Conservation (phyloP, 2,113 vertebrate species). For the Lagopus leucura region DNA sequence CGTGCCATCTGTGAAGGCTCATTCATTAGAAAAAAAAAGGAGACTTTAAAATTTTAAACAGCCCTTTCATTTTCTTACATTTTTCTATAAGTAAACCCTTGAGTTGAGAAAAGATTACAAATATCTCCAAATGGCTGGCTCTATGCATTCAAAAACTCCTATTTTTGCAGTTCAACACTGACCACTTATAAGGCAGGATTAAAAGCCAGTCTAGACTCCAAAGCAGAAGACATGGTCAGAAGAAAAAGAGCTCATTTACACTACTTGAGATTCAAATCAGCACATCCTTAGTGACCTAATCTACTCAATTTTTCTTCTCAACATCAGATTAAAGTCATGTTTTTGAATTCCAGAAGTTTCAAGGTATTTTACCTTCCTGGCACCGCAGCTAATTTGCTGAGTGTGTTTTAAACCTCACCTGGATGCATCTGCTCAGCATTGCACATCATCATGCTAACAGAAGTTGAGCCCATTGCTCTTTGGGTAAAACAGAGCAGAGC, state of each 20-base stretch:
- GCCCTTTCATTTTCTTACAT: background rate
- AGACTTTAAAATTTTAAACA: background rate
- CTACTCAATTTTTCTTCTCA: background rate
- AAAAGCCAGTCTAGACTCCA: background rate
- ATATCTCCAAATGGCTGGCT: background rate
- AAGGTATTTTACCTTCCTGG: background rate
- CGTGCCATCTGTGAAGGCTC: background rate
- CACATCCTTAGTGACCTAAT: background rate
- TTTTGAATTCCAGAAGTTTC: background rate
- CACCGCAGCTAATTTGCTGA: background rate
- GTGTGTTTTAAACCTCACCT: background rate
- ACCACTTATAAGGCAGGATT: background rate
- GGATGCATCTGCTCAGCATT: background rate
- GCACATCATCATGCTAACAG: background rate
- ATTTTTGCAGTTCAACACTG: background rate
- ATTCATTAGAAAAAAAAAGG: background rate
- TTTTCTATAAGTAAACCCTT: background rate
- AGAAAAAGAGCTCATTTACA: background rate
- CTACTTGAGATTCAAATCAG: background rate
- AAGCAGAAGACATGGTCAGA: background rate
- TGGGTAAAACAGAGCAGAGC: background rate
- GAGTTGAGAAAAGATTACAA: background rate
- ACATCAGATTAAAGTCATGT: background rate
- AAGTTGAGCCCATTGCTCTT: fast-evolving
- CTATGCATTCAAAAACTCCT: background rate